These are phyloP conservation scores for Laterallus jamaicensis DNA, from an alignment of 2,113 vertebrate species.

Conservation along the genomic window DNA sequence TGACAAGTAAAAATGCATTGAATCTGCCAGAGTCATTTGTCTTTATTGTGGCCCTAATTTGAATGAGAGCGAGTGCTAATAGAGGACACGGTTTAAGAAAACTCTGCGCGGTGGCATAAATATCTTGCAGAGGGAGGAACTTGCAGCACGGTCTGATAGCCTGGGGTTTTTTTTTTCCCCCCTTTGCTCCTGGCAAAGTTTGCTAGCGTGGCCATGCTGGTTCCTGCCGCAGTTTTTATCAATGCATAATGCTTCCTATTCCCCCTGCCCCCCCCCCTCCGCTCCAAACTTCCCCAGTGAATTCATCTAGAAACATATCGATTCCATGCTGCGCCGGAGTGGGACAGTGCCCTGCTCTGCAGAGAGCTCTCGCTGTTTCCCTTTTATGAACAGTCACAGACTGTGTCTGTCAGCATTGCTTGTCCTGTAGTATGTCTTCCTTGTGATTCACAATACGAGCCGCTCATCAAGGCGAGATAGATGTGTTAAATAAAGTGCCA, in stretches of 20 bases:
- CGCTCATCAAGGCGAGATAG: constrained; percentile 31
- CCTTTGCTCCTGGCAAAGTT: background rate
- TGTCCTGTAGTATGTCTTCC: constrained; percentile 2
- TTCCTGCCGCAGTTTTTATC: background rate
- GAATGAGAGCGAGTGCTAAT: constrained; percentile 80
- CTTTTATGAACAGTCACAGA: constrained; percentile 9
- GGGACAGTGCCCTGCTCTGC: constrained; percentile 27
- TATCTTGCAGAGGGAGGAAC: background rate
- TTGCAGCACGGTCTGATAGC: background rate
- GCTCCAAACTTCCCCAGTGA: background rate
- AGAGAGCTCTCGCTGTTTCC: constrained; percentile 26
- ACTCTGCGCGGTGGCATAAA: background rate
- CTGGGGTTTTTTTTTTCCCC: background rate
- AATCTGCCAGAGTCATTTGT: constrained; percentile 80
- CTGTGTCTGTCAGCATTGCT: constrained; percentile 31
- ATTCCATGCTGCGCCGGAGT: constrained; percentile 18
- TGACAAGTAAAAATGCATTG: constrained; percentile 80
- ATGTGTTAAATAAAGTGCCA: constrained; percentile 22
- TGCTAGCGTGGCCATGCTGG: background rate
- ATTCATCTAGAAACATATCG: constrained; percentile 20
- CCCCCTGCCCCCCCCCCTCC: background rate
- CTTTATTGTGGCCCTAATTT: constrained; percentile 79
- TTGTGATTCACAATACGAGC: constrained; percentile 9
- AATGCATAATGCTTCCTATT: background rate
- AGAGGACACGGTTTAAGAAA: constrained; percentile 47